A percentile compares a stretch with the other conserved stretches of the same genome.
phyloP scores from a whole-genome alignment of 2,888 invertebrate genomes.

The Melipona beecheii region DNA sequence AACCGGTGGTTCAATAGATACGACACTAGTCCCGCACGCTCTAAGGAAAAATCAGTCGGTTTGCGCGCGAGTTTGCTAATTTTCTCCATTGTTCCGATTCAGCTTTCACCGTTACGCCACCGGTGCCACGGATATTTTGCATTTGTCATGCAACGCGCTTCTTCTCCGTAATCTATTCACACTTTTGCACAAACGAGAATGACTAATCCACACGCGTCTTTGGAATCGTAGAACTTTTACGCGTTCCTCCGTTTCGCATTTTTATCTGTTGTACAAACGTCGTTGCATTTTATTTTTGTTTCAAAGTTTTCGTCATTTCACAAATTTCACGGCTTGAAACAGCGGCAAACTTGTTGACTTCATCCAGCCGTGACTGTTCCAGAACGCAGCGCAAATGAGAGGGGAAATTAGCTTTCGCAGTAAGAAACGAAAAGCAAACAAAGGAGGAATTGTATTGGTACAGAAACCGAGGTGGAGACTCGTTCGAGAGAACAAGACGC shows the following conservation, averaged over 20 bases:
- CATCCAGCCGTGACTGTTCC: neutral
- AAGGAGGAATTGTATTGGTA: constrained; percentile 9
- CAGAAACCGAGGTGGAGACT: constrained; percentile 37
- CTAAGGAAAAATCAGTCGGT: constrained; percentile 18
- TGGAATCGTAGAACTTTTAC: neutral
- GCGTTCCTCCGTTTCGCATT: neutral
- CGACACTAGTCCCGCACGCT: neutral
- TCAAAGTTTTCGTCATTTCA: neutral
- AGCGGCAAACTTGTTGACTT: neutral
- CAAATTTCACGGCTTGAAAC: neutral
- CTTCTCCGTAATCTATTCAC: constrained; percentile 9
- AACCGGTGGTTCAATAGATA: neutral
- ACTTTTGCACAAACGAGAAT: neutral
- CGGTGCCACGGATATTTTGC: neutral
- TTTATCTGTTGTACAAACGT: no score
- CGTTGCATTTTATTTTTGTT: neutral
- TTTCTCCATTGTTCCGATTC: constrained; percentile 38
- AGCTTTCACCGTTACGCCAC: constrained; percentile 37
- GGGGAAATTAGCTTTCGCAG: neutral
- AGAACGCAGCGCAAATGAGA: neutral
- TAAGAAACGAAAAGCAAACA: neutral
- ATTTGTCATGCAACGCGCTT: neutral
- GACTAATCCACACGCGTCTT: neutral
- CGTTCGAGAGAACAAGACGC: neutral
- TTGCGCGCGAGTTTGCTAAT: constrained; percentile 12